Evolutionary conservation across 2,113 vertebrate genomes (phyloP).

Genomic region (Istiophorus platypterus): DNA sequence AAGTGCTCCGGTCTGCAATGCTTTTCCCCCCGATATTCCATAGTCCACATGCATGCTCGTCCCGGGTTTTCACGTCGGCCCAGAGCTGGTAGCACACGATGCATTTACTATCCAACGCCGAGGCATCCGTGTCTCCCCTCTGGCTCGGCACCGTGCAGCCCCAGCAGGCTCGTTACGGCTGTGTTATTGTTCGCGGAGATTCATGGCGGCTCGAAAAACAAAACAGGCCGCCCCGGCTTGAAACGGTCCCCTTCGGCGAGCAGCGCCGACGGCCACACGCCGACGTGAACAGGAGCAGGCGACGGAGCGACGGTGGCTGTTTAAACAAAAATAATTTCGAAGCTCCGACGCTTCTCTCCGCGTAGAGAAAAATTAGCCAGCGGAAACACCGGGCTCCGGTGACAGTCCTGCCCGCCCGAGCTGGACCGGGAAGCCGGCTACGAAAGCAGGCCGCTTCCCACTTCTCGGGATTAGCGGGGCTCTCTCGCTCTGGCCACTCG

Average conservation of each 20-base stretch:
- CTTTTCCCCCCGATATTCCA: conserved; percentile 30
- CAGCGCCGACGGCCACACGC: conserved; percentile 9
- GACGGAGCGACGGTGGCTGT: background rate
- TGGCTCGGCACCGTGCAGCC: conserved; percentile 24
- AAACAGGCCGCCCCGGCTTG: conserved; percentile 80
- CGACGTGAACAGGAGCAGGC: accelerated
- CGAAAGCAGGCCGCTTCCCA: conserved; percentile 81
- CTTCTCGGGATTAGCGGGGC: conserved; percentile 62
- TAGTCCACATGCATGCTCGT: conserved; percentile 54
- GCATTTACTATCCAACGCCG: conserved; percentile 27
- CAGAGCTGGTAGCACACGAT: conserved; percentile 8
- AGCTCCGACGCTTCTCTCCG: background rate
- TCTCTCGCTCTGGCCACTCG: conserved; percentile 29
- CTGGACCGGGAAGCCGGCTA: conserved; percentile 74
- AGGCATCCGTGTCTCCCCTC: conserved; percentile 7
- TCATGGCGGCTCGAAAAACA: conserved; percentile 83
- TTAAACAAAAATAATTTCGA: background rate
- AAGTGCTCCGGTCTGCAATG: conserved; percentile 31
- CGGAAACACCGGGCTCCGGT: conserved; percentile 69
- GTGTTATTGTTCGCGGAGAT: conserved; percentile 84
- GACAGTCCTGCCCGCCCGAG: conserved; percentile 58
- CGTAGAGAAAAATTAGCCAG: conserved; percentile 7
- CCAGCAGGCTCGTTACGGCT: conserved; percentile 57
- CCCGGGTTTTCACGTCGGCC: conserved; percentile 28
- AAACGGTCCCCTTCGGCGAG: conserved; percentile 8